Evolutionary conservation across 64 coral and sea anemone genomes (phyloP).

Genomic region (Platygyra sinensis): DNA sequence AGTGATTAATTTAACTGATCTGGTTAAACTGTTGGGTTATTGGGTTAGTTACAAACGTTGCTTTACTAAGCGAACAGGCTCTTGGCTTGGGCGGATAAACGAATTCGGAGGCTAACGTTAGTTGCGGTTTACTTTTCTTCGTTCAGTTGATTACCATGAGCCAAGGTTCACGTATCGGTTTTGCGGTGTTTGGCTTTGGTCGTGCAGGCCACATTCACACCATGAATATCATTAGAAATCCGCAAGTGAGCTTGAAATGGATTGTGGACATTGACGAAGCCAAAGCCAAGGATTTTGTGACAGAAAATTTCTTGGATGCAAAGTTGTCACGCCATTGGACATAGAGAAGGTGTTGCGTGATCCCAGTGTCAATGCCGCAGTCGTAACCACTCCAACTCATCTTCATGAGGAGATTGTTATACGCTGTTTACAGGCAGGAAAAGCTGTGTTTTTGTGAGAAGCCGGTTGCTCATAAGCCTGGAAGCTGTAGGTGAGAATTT

Average conservation of each 20-base stretch:
- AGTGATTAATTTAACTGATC: no score
- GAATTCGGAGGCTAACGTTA: no score
- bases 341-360: conserved; percentile 48
- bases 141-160: conserved; percentile 10
- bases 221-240: conserved; percentile 45
- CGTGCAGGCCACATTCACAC: conserved; percentile 82
- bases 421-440: conserved; percentile 64
- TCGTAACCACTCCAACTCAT: conserved; percentile 80
- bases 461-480: conserved; percentile 59
- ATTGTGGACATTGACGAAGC: conserved; percentile 76
- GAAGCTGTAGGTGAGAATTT: conserved; percentile 73
- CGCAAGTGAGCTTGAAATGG: conserved; percentile 71
- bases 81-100: no score
- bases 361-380: conserved; percentile 45
- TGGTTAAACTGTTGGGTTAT: no score
- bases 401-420: conserved; percentile 72
- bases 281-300: conserved; percentile 66
- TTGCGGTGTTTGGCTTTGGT: conserved; percentile 76
- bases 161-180: conserved; percentile 1
- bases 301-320: conserved; percentile 42
- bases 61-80: no score
- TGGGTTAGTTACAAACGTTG: no score
- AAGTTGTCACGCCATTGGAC: conserved; percentile 43
- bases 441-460: conserved; percentile 99
- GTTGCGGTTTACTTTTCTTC: not conserved